phyloP scores from a whole-genome alignment of 1,140 invertebrate genomes.

The Ips nitidus region DNA sequence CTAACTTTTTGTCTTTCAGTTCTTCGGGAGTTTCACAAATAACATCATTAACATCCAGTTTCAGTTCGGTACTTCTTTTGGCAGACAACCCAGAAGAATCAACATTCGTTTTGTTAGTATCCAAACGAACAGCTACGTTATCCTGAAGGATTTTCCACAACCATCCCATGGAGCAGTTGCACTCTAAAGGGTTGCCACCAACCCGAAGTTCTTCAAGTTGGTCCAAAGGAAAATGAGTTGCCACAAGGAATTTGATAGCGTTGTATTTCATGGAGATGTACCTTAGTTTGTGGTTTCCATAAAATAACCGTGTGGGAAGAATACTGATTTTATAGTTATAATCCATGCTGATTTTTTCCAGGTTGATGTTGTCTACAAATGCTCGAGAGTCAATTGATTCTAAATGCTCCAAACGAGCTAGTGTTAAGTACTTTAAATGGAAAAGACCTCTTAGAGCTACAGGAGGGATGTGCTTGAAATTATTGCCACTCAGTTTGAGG shows the following conservation, averaged over 20 bases:
- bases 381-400: conserved; percentile 69
- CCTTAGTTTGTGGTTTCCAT: conserved; percentile 72
- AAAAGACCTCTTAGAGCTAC: conserved; percentile 80
- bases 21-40: conserved; percentile 58
- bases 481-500: conserved; percentile 76
- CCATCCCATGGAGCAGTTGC: conserved; percentile 86
- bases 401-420: conserved; percentile 68
- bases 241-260: conserved; percentile 69
- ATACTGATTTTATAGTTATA: conserved; percentile 70
- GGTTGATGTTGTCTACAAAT: conserved; percentile 80
- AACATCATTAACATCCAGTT: conserved; percentile 55
- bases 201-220: conserved; percentile 68
- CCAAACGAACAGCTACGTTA: conserved; percentile 45
- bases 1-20: conserved; percentile 54
- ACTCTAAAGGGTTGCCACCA: conserved; percentile 79
- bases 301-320: conserved; percentile 71
- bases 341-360: conserved; percentile 75
- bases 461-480: conserved; percentile 66
- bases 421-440: conserved; percentile 70
- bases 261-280: conserved; percentile 73
- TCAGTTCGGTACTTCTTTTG: conserved; percentile 36
- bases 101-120: no score
- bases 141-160: conserved; percentile 73
- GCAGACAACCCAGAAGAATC: not conserved
- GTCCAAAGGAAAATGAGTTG: conserved; percentile 78